Conservation (phyloP, 2,888 invertebrate species). For the Scaptomyza parva region DNA sequence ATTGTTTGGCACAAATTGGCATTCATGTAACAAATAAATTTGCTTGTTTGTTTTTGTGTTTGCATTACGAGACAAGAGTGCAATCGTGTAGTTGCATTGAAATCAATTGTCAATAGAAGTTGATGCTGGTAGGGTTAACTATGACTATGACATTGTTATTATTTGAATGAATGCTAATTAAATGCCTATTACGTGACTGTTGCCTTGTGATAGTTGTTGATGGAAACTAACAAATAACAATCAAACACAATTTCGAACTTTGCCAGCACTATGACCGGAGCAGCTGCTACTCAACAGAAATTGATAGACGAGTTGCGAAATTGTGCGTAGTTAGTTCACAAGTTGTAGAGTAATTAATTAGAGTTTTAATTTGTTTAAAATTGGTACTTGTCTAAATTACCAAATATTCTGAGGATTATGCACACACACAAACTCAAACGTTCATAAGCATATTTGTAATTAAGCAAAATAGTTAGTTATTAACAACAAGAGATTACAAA, state of each 20-base stretch:
- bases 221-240: slow-evolving; percentile 16
- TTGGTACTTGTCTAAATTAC: not conserved
- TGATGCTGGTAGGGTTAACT: not conserved
- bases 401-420: not conserved
- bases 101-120: not conserved
- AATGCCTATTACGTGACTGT: not conserved
- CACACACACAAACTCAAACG: not conserved
- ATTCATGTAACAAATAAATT: not conserved
- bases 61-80: not conserved
- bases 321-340: slow-evolving; percentile 1
- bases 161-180: not conserved
- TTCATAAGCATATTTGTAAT: not conserved
- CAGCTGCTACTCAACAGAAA: slow-evolving; percentile 23
- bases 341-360: slow-evolving; percentile 18
- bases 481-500: slow-evolving; percentile 24
- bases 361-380: slow-evolving; percentile 24
- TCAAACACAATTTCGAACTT: slow-evolving; percentile 25
- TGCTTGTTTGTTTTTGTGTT: not conserved
- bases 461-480: not conserved
- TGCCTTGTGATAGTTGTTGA: not conserved
- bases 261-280: slow-evolving; percentile 5
- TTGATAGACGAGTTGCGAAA: slow-evolving; percentile 10
- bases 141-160: not conserved
- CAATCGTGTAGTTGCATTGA: not conserved
- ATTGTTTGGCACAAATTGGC: not conserved